Conservation (phyloP, 2,888 invertebrate genomes). For the Galerucella nymphaeae region DNA sequence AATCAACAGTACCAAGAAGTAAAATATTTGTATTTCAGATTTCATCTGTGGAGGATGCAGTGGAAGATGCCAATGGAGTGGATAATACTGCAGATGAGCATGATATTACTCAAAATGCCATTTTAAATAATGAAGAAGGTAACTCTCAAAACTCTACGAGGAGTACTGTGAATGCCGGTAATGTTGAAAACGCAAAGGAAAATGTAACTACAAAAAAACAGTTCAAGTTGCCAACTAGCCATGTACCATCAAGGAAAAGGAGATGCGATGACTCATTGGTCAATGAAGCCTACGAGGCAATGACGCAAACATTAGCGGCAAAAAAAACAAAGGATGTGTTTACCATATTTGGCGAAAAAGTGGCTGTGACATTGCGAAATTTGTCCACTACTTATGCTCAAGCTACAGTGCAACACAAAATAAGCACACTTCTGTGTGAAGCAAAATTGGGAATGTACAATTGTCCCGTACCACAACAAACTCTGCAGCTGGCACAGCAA, state of each 20-base stretch:
- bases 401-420: constrained; percentile 24
- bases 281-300: constrained; percentile 8
- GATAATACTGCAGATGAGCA: constrained; percentile 18
- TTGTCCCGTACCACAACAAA: no score
- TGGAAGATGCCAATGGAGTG: constrained; percentile 32
- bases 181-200: no score
- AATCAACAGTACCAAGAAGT: constrained; percentile 17
- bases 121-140: no score
- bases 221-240: constrained; percentile 1
- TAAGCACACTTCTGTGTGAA: no score
- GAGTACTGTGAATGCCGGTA: no score
- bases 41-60: constrained; percentile 24
- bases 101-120: no score
- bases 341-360: neutral
- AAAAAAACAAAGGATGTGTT: neutral
- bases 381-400: constrained; percentile 19
- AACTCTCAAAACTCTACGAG: neutral
- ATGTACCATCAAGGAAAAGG: constrained; percentile 13
- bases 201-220: constrained; percentile 17
- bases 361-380: constrained; percentile 26
- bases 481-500: no score
- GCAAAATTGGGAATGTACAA: no score
- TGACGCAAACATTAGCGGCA: constrained; percentile 19
- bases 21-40: neutral
- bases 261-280: no score